Conservation (phyloP, 2,888 invertebrate genomes). For the Oxytorus armatus region DNA sequence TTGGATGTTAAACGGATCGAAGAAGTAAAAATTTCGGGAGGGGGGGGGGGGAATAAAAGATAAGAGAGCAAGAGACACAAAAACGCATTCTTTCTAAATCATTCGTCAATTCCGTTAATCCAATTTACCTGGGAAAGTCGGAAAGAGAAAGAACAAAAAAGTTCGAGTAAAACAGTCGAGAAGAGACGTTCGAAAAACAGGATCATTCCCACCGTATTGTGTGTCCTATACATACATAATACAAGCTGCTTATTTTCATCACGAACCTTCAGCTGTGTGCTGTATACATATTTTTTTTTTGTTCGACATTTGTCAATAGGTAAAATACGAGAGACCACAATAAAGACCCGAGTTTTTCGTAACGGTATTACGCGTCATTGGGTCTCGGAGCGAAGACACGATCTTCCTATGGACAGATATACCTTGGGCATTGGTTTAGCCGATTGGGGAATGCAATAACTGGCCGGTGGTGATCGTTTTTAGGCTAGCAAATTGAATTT, state of each 20-base stretch:
- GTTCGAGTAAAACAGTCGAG: not conserved
- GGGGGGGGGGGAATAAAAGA: not conserved
- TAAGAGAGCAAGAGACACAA: constrained; percentile 12
- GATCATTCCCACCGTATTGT: not conserved
- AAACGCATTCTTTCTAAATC: not conserved
- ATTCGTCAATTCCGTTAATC: constrained; percentile 19
- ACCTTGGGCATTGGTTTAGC: constrained; percentile 4
- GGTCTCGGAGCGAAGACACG: not conserved
- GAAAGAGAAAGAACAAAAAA: not conserved
- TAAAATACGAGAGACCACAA: constrained; percentile 45
- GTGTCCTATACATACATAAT: constrained; percentile 5
- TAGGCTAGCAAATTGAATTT: constrained; percentile 71
- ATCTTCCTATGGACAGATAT: no score
- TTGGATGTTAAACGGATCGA: not conserved
- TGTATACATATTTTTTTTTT: constrained; percentile 5
- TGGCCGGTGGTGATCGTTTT: constrained; percentile 18
- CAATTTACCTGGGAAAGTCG: constrained; percentile 27
- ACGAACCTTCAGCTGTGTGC: no score
- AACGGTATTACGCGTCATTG: constrained; percentile 40
- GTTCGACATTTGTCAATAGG: constrained; percentile 6
- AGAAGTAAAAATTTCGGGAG: not conserved
- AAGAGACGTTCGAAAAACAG: not conserved
- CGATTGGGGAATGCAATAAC: not conserved
- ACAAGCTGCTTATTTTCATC: not conserved
- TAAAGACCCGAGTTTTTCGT: constrained; percentile 72